Evolutionary conservation across 1,140 invertebrate species (phyloP).

Genomic region (Thalassaphorura encarpata): DNA sequence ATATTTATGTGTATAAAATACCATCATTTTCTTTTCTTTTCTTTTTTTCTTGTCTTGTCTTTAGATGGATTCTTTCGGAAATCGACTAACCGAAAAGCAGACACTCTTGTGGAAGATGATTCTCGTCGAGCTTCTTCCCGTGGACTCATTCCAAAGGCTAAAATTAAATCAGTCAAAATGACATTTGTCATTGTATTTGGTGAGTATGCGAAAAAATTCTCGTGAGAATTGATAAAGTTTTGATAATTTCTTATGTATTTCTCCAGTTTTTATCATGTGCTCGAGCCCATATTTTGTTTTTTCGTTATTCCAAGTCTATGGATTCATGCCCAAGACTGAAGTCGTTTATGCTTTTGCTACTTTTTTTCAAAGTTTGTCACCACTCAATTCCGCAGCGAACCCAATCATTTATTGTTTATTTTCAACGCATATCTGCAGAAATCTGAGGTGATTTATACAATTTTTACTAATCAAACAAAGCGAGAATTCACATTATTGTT

Average conservation of each 20-base stretch:
- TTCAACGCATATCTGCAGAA: slow-evolving; percentile 75
- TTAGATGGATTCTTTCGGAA: slow-evolving; percentile 24
- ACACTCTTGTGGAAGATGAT: slow-evolving; percentile 31
- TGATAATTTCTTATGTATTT: slow-evolving; percentile 23
- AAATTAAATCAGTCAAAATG: slow-evolving; percentile 54
- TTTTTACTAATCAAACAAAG: neutral
- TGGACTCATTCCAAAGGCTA: slow-evolving; percentile 51
- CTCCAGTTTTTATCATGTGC: slow-evolving; percentile 81
- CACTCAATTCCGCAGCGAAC: slow-evolving; percentile 87
- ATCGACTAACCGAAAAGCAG: slow-evolving; percentile 11
- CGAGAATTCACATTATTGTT: neutral
- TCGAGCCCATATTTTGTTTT: slow-evolving; percentile 95
- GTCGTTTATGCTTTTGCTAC: slow-evolving; percentile 73
- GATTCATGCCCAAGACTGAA: slow-evolving; percentile 65
- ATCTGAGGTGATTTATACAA: slow-evolving; percentile 54
- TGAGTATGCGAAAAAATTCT: slow-evolving; percentile 33
- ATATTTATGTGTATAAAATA: neutral
- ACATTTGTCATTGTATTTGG: slow-evolving; percentile 52
- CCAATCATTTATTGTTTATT: slow-evolving; percentile 93
- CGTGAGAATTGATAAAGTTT: no score
- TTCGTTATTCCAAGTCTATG: slow-evolving; percentile 83
- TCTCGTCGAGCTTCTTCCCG: slow-evolving; percentile 40
- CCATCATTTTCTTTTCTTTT: neutral
- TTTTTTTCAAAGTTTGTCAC: slow-evolving; percentile 84
- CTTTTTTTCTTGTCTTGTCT: no score